Conservation (phyloP, 2,797 vertebrate species). For the Coregonus suidteri region DNA sequence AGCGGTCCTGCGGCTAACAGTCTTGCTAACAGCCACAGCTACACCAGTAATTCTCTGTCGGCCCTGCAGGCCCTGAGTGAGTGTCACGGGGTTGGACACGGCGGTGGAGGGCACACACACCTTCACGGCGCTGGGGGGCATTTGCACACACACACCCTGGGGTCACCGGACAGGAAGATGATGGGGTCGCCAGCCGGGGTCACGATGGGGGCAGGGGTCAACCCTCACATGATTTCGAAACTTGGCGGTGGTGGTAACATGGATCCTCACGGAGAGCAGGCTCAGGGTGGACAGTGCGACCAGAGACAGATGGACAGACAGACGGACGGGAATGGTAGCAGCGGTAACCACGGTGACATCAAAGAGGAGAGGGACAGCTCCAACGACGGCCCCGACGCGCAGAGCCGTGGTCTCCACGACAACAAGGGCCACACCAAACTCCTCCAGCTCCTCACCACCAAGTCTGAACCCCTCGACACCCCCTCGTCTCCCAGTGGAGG, state of each 20-base stretch:
- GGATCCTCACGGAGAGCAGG: constrained; percentile 83
- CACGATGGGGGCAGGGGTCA: constrained; percentile 69
- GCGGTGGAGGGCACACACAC: constrained; percentile 75
- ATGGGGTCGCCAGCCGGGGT: constrained; percentile 88
- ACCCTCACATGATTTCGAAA: constrained; percentile 88
- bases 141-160: constrained; percentile 75
- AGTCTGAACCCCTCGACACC: constrained; percentile 92
- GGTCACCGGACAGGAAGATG: constrained; percentile 94
- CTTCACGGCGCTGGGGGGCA: constrained; percentile 68
- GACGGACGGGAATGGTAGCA: constrained; percentile 1
- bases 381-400: constrained; percentile 76
- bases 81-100: constrained; percentile 89
- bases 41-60: constrained; percentile 95
- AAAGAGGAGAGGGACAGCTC: constrained; percentile 83
- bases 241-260: constrained; percentile 60
- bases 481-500: constrained; percentile 84
- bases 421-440: constrained; percentile 97
- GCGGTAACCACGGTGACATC: constrained; percentile 80
- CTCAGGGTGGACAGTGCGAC: constrained; percentile 68
- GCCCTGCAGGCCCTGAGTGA: constrained; percentile 97
- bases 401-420: constrained; percentile 88
- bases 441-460: constrained; percentile 95
- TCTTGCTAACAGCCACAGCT: constrained; percentile 87
- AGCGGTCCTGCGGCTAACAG: constrained; percentile 42
- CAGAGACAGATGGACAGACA: constrained; percentile 37